Percentiles rank a stretch among this genome's conserved stretches.
Conservation (phyloP, 2,113 vertebrate species). For the Axis porcinus region DNA sequence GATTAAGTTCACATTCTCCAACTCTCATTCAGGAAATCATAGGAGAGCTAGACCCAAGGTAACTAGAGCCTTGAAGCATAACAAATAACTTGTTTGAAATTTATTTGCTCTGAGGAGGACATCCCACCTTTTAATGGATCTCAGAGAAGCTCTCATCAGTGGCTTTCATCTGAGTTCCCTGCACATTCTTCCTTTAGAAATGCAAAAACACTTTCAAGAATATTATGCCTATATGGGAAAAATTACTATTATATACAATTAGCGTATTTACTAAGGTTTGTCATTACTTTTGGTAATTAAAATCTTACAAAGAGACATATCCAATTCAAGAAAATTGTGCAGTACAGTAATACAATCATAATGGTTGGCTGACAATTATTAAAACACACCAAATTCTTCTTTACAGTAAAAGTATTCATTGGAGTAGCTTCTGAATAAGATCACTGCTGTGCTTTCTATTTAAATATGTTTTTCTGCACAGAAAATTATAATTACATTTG, state of each 20-base stretch:
- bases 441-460: constrained; percentile 69
- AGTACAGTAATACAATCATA: constrained; percentile 79
- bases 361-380: constrained; percentile 77
- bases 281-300: constrained; percentile 83
- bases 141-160: background rate
- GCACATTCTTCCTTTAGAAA: constrained; percentile 43
- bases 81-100: constrained; percentile 27
- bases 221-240: constrained; percentile 74
- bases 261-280: constrained; percentile 76
- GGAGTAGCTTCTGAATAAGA: constrained; percentile 73
- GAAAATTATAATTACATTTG: constrained; percentile 79
- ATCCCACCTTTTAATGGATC: constrained; percentile 26
- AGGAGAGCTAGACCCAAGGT: background rate
- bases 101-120: background rate
- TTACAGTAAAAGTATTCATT: constrained; percentile 71
- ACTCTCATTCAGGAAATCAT: background rate
- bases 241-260: constrained; percentile 77
- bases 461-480: constrained; percentile 71
- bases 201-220: constrained; percentile 65
- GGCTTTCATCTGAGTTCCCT: background rate
- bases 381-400: constrained; percentile 74
- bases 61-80: background rate
- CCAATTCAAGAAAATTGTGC: constrained; percentile 77
- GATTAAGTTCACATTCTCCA: background rate
- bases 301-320: constrained; percentile 71